A percentile compares a stretch with the other conserved stretches of the same genome.
phyloP scores from a whole-genome alignment of 2,888 invertebrate species.

The Ichneumon xanthorius region DNA sequence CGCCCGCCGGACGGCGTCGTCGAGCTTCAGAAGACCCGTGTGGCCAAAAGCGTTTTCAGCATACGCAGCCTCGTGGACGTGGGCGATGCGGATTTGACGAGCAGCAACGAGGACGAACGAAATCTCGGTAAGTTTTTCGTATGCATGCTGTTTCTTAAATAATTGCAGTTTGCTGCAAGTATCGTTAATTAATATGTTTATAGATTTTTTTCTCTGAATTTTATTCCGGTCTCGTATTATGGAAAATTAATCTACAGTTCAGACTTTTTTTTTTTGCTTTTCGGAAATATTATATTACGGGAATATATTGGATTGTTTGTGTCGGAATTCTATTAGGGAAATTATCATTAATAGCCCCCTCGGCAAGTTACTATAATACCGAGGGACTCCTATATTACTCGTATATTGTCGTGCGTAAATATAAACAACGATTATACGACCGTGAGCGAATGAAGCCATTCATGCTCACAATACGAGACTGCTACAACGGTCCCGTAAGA shows the following conservation, averaged over 20 bases:
- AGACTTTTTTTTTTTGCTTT: not conserved
- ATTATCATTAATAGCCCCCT: constrained; percentile 14
- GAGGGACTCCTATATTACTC: not conserved
- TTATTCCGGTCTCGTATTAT: not conserved
- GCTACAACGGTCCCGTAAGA: constrained; percentile 6
- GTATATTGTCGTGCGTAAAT: constrained; percentile 28
- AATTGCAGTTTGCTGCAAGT: not conserved
- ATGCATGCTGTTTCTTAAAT: constrained; percentile 2
- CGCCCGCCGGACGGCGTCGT: constrained; percentile 81
- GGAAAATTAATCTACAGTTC: constrained; percentile 4
- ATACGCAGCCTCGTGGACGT: constrained; percentile 87
- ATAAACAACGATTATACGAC: constrained; percentile 16
- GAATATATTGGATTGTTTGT: constrained; percentile 1
- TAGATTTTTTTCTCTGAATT: not conserved
- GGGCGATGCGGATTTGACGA: constrained; percentile 83
- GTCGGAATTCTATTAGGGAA: constrained; percentile 13
- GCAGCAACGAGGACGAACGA: constrained; percentile 71
- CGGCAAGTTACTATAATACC: not conserved
- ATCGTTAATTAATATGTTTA: not conserved
- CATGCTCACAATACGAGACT: not conserved
- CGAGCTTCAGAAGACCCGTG: constrained; percentile 85
- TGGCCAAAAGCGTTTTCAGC: constrained; percentile 87
- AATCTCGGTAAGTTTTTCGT: constrained; percentile 74
- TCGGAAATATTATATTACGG: not conserved
- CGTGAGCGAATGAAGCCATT: not conserved